These are phyloP conservation scores for Agrotis exclamationis DNA, from an alignment of 2,888 invertebrate genomes.

Conservation along the genomic window DNA sequence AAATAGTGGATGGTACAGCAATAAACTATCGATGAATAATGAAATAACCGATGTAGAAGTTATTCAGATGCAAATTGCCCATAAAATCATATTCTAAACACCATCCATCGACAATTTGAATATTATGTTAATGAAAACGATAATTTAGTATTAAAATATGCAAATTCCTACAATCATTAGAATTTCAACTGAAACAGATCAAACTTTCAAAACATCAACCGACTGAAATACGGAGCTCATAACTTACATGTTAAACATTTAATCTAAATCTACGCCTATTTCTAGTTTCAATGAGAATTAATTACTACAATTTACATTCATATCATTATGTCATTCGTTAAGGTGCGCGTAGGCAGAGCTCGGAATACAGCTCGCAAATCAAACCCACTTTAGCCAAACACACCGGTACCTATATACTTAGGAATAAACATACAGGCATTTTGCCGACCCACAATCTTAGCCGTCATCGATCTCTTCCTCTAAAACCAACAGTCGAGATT, in stretches of 20 bases:
- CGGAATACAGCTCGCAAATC: conserved; percentile 78
- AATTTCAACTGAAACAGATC: conserved; percentile 43
- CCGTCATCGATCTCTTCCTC: conserved; percentile 82
- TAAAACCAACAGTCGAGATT: conserved; percentile 88
- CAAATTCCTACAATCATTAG: conserved; percentile 30
- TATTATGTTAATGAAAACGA: conserved; percentile 35
- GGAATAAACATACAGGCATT: conserved; percentile 76
- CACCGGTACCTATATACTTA: conserved; percentile 62
- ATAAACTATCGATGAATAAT: conserved; percentile 39
- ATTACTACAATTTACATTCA: conserved; percentile 75
- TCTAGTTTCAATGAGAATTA: conserved; percentile 70
- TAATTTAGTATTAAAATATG: conserved; percentile 50
- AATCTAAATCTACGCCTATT: conserved; percentile 63
- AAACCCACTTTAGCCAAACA: conserved; percentile 79
- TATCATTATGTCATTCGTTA: conserved; percentile 78
- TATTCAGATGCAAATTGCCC: conserved; percentile 35
- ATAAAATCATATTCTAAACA: conserved; percentile 35
- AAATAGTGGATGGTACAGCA: conserved; percentile 53
- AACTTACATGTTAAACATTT: conserved; percentile 58
- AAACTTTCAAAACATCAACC: conserved; percentile 44
- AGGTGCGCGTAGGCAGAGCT: conserved; percentile 76
- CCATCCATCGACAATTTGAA: conserved; percentile 16
- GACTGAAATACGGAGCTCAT: conserved; percentile 53
- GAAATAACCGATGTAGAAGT: conserved; percentile 33
- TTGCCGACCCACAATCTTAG: conserved; percentile 80